These are phyloP conservation scores for Yponomeuta cagnagella DNA, from an alignment of 2,888 invertebrate species.

Conservation along the genomic window DNA sequence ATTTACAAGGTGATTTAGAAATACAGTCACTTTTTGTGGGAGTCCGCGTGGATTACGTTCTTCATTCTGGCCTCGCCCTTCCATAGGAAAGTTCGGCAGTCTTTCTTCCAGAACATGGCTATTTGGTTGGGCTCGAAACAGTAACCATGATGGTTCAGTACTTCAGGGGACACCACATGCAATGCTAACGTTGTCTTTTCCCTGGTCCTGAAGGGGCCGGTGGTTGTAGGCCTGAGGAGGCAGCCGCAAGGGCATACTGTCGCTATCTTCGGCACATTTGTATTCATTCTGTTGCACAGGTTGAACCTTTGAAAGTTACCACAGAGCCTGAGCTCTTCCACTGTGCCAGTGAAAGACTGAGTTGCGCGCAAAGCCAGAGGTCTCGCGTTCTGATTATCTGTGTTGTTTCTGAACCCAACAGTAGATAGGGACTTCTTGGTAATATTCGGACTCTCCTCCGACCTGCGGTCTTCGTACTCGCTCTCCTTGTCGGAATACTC, in stretches of 20 bases:
- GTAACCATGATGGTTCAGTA: conserved; percentile 72
- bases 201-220: conserved; percentile 58
- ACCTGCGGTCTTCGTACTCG: conserved; percentile 55
- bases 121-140: conserved; percentile 75
- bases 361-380: conserved; percentile 61
- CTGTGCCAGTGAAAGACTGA: conserved; percentile 62
- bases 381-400: conserved; percentile 50
- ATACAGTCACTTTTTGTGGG: conserved; percentile 34
- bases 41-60: conserved; percentile 43
- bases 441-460: conserved; percentile 50
- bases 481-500: conserved; percentile 64
- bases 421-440: conserved; percentile 64
- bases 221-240: conserved; percentile 45
- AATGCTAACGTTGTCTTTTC: conserved; percentile 60
- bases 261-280: conserved; percentile 43
- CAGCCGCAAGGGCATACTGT: conserved; percentile 67
- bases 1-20: background rate
- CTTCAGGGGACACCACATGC: conserved; percentile 69
- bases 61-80: conserved; percentile 57
- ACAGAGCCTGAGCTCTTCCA: conserved; percentile 55
- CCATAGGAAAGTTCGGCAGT: conserved; percentile 81
- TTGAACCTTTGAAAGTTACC: conserved; percentile 57
- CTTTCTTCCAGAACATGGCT: conserved; percentile 81
- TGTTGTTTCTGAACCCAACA: conserved; percentile 53
- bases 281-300: conserved; percentile 47